phyloP scores from a whole-genome alignment of 2,888 invertebrate species.

The Cryptocheilus praepositus region DNA sequence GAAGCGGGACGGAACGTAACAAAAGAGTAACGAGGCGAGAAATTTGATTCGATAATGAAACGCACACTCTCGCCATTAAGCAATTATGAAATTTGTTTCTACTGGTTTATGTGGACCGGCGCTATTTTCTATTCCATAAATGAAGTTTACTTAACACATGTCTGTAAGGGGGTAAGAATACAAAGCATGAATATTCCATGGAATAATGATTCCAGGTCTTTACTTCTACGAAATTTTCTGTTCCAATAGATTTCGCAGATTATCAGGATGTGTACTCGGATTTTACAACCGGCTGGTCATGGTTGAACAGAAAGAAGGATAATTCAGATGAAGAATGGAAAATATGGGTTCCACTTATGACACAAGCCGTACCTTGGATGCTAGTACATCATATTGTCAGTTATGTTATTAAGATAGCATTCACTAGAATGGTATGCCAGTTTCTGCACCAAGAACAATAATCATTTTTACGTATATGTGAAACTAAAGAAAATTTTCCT shows the following conservation, averaged over 20 bases:
- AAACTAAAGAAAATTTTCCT: slow-evolving; percentile 40
- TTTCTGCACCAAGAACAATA: not conserved
- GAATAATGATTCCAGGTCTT: slow-evolving; percentile 1
- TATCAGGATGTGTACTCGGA: slow-evolving; percentile 75
- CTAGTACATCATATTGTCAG: slow-evolving; percentile 77
- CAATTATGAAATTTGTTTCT: slow-evolving; percentile 74
- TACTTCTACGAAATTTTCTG: slow-evolving; percentile 16
- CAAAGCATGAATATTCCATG: not conserved
- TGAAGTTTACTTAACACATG: slow-evolving; percentile 76
- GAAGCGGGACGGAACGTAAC: not conserved
- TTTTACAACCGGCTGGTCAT: slow-evolving; percentile 78
- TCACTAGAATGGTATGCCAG: slow-evolving; percentile 56
- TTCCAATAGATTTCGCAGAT: slow-evolving; percentile 72
- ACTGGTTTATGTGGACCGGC: slow-evolving; percentile 77
- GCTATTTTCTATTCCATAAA: slow-evolving; percentile 78
- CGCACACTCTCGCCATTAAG: slow-evolving; percentile 32
- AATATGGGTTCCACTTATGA: slow-evolving; percentile 78
- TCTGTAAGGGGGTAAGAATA: slow-evolving; percentile 73
- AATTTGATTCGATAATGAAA: slow-evolving; percentile 36
- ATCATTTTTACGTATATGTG: slow-evolving; percentile 13
- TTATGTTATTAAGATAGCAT: slow-evolving; percentile 70
- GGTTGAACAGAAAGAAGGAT: slow-evolving; percentile 79
- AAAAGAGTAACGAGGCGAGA: slow-evolving; percentile 25
- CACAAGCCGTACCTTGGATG: slow-evolving; percentile 77
- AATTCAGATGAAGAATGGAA: slow-evolving; percentile 85